Conservation (phyloP, 2,113 vertebrate species). For the Syngnathus floridae region DNA sequence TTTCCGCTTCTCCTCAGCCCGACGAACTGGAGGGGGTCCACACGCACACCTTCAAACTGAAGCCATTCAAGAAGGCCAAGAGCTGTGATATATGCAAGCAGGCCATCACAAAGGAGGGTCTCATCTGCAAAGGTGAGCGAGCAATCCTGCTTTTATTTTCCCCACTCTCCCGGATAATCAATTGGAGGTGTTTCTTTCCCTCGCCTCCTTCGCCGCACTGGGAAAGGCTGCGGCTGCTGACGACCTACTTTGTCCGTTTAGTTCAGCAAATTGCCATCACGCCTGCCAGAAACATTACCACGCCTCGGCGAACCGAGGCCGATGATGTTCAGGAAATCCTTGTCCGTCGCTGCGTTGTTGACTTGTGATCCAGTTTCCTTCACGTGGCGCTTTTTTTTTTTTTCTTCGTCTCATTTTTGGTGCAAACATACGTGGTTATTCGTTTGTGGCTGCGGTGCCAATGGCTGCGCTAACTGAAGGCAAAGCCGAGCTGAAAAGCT, state of each 20-base stretch:
- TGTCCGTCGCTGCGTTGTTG: neutral
- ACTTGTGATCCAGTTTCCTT: neutral
- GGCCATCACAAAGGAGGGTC: constrained; percentile 88
- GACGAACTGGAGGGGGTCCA: constrained; percentile 86
- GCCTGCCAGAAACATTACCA: constrained; percentile 4
- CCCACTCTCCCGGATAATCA: neutral
- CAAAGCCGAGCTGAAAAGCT: constrained; percentile 39
- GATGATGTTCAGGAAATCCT: neutral
- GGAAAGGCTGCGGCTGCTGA: neutral
- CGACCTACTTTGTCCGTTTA: constrained; percentile 7
- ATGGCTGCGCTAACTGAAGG: neutral
- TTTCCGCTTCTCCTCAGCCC: constrained; percentile 66
- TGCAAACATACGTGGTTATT: constrained; percentile 16
- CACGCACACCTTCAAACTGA: constrained; percentile 85
- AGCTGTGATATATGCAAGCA: constrained; percentile 89
- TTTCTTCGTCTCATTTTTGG: neutral
- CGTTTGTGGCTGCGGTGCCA: neutral
- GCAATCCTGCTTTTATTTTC: neutral
- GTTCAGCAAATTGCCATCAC: constrained; percentile 5
- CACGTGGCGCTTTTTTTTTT: neutral
- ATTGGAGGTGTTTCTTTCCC: neutral
- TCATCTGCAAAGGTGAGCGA: constrained; percentile 86
- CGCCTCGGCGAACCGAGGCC: neutral
- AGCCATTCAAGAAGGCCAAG: constrained; percentile 92
- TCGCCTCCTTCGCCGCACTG: neutral